These are phyloP conservation scores for Mustela lutreola DNA, from an alignment of 2,113 vertebrate species.

Conservation along the genomic window DNA sequence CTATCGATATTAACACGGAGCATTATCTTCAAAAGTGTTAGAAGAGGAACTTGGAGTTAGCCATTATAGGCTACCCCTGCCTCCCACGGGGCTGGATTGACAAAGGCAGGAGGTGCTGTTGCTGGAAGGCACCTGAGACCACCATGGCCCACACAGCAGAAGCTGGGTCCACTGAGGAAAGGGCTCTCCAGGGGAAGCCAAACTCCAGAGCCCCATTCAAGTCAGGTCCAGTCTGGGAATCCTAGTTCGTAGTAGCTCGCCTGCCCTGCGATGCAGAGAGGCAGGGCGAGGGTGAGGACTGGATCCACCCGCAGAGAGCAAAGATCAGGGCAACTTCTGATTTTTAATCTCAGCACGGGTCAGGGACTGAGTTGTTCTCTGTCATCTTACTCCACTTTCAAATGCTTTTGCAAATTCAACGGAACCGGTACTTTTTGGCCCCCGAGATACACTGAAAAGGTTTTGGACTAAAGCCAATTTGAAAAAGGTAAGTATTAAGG, in stretches of 20 bases:
- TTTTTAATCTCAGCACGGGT: not conserved
- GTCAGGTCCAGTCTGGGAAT: not conserved
- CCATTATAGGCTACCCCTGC: not conserved
- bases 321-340: not conserved
- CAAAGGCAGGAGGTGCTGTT: not conserved
- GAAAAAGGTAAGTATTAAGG: not conserved
- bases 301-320: not conserved
- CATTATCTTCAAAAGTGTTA: not conserved
- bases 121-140: not conserved
- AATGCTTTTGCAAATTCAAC: not conserved
- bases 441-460: not conserved
- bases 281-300: not conserved
- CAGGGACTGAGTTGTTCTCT: not conserved
- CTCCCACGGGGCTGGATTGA: not conserved
- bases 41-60: not conserved
- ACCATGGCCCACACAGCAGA: not conserved
- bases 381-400: not conserved
- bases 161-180: not conserved
- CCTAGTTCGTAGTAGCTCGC: too few species aligned
- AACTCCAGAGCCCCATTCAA: not conserved
- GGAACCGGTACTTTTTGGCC: not conserved
- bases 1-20: not conserved
- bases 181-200: not conserved
- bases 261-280: not conserved
- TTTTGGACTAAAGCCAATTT: not conserved